phyloP scores from a whole-genome alignment of 2,888 invertebrate species.

The Bembecia ichneumoniformis region DNA sequence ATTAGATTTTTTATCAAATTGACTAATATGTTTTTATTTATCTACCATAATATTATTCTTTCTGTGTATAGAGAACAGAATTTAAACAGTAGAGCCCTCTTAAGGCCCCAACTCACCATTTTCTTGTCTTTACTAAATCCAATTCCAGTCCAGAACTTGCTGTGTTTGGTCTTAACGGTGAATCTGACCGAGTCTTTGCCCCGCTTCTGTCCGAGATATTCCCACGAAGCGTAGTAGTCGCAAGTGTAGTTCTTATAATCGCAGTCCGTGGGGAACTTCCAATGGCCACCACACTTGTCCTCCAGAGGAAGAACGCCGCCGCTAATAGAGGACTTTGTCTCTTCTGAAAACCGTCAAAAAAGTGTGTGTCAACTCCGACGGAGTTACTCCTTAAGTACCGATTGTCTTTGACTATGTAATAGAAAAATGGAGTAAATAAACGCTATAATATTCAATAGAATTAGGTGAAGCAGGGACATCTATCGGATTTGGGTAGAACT shows the following conservation, averaged over 20 bases:
- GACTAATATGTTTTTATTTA: too few species aligned
- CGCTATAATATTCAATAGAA: too few species aligned
- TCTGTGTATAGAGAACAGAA: too few species aligned
- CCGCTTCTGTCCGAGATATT: constrained; percentile 75
- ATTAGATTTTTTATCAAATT: too few species aligned
- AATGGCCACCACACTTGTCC: constrained; percentile 81
- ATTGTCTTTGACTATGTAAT: too few species aligned
- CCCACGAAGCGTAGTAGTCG: constrained; percentile 87
- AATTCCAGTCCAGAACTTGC: constrained; percentile 90
- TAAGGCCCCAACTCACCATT: constrained; percentile 84
- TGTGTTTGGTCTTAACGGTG: constrained; percentile 83
- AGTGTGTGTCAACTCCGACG: too few species aligned
- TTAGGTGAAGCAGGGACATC: too few species aligned
- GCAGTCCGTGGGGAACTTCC: constrained; percentile 82
- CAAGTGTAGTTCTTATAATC: constrained; percentile 75
- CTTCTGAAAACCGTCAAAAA: constrained; percentile 38
- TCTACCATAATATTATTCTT: too few species aligned
- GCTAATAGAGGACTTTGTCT: constrained; percentile 51
- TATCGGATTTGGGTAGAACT: too few species aligned
- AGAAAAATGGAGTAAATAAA: too few species aligned
- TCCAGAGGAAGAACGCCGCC: constrained; percentile 48
- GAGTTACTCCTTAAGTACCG: too few species aligned
- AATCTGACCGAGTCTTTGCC: constrained; percentile 84
- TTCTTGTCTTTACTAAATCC: constrained; percentile 87
- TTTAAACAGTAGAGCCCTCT: too few species aligned